Base-by-base conservation (phyloP, 2,888 invertebrate species). In the Eupithecia subfuscata region DNA sequence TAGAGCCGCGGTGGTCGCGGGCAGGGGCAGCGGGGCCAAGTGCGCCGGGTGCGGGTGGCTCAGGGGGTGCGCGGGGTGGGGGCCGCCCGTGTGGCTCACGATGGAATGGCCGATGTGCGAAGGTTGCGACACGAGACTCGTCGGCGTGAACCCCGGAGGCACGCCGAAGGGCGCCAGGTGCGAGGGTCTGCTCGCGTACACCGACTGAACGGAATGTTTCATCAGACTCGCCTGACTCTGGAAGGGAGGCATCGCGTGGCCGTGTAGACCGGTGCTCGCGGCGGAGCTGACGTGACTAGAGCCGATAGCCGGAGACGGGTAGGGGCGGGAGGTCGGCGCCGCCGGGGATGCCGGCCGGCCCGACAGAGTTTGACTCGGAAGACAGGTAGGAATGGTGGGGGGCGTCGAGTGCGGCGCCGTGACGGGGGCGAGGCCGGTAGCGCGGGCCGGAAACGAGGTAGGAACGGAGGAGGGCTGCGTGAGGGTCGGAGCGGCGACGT, bases 261-360 rank as follows among this genome's bases (percentile, higher is more conserved):
- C 87, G 87, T 92, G 93, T 89, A 92, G 89, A 90, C 91, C 90
- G 88, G 94, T 90, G 90, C 90, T 91, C 86, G 91, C 84, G 90
- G 89, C 93, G 82, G 94, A 92, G 92, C 91, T 94, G 88, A 91
- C 90, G 90, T 94, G 94, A 94, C 94, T 94, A 94, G 94, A 94
- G 88, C 93, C 93, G 89, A 94, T 92, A 84, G 92, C 86, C 83
- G 93, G 91, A 84, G 88, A 84, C 80, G 91, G 91, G 80, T 90
- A 93, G 80, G 93, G 90, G 84, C 93, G 93, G 78, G 92, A 91
- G 78, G 87, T 85, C 73, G 91, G 90, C 78, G 89, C 89, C 75
- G 87, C 88, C 80, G 94, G 91, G 67, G 94, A 92, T 79, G 87
- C 83, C 80, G 91, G 89, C 82, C 90, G 91, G 79, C 89, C 90